Conservation (phyloP, 2,113 vertebrate species). For the Strigops habroptila region DNA sequence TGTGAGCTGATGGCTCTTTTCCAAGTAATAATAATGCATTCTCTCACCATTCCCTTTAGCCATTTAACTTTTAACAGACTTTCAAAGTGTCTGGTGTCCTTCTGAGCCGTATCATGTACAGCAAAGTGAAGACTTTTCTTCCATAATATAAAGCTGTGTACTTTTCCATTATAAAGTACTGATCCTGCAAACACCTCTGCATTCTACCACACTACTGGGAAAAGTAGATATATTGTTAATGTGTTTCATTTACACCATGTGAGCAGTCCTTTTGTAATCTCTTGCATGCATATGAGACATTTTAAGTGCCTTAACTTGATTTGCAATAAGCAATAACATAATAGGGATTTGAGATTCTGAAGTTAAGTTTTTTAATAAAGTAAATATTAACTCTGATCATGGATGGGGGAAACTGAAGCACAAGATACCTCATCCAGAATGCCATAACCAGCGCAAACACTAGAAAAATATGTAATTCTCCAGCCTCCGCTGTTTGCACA, state of each 20-base stretch:
- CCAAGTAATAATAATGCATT: background rate
- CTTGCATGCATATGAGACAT: background rate
- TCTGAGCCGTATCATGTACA: background rate
- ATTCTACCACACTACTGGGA: background rate
- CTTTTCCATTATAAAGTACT: background rate
- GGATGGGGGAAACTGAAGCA: background rate
- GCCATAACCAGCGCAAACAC: background rate
- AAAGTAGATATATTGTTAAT: background rate
- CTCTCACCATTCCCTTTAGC: background rate
- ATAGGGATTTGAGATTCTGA: background rate
- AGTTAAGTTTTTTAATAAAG: background rate
- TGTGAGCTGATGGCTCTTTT: background rate
- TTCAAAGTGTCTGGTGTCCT: background rate
- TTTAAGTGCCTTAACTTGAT: conserved; percentile 23
- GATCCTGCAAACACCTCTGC: background rate
- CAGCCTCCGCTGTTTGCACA: background rate
- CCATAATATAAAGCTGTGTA: background rate
- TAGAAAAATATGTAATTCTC: background rate
- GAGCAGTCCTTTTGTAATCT: background rate
- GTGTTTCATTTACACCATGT: background rate
- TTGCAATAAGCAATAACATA: conserved; percentile 35
- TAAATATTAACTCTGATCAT: conserved; percentile 15
- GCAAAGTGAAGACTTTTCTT: background rate
- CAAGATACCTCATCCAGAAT: background rate
- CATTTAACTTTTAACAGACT: background rate